Conservation (phyloP, 2,888 invertebrate species). For the Hydropsyche betteni region DNA sequence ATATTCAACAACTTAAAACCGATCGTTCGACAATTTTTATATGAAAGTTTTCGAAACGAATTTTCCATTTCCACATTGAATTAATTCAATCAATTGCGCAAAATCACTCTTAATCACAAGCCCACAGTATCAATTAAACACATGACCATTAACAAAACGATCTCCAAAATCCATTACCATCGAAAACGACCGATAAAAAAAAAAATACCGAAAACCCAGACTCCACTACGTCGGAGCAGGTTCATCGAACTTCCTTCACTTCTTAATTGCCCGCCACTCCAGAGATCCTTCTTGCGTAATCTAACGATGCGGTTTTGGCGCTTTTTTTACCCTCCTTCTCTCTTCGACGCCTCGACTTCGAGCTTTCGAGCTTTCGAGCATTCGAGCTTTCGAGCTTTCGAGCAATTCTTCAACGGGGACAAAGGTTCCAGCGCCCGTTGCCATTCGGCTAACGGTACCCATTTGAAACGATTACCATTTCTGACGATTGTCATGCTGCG, state of each 20-base stretch:
- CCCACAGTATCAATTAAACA: too few relatives aligned
- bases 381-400: neutral
- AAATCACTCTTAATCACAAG: too few relatives aligned
- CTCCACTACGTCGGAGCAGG: neutral
- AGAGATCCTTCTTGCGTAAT: constrained; percentile 12
- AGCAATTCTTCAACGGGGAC: neutral
- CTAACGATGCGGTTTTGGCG: neutral
- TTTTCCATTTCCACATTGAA: too few relatives aligned
- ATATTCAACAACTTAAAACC: too few relatives aligned
- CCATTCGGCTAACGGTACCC: constrained; percentile 13
- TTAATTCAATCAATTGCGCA: too few relatives aligned
- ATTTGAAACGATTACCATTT: constrained; percentile 20
- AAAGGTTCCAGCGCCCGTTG: neutral
- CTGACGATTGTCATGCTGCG: constrained; percentile 6
- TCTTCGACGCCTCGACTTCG: neutral
- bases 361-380: neutral
- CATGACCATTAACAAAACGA: too few relatives aligned
- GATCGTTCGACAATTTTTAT: too few relatives aligned
- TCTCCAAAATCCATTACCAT: too few relatives aligned
- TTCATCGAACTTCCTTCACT: constrained; percentile 6
- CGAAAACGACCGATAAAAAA: too few relatives aligned
- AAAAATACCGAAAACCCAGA: too few relatives aligned
- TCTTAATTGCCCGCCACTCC: neutral
- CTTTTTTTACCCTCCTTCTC: too few relatives aligned
- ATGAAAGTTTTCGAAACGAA: too few relatives aligned